Evolutionary conservation across 2,797 vertebrate species (phyloP).

Genomic region (Micropoecilia bifurca): DNA sequence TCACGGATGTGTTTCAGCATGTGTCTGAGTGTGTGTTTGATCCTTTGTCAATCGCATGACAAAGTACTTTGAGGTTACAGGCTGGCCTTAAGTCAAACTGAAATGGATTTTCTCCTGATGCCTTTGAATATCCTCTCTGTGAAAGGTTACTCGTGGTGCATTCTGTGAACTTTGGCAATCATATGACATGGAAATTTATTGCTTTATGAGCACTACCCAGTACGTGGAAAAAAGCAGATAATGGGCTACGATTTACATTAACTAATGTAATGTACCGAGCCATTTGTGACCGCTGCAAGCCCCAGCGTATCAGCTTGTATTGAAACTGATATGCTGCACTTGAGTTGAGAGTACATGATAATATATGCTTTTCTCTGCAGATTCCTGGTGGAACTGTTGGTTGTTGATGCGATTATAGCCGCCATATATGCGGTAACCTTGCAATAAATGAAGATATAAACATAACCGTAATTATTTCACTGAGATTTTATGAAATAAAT

Average conservation of each 20-base stretch:
- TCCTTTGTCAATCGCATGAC: slow-evolving; percentile 27
- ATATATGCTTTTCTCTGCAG: slow-evolving; percentile 28
- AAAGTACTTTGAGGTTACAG: slow-evolving; percentile 22
- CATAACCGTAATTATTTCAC: background rate
- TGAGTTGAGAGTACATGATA: slow-evolving; percentile 17
- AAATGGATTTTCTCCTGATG: slow-evolving; percentile 1
- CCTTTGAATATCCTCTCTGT: background rate
- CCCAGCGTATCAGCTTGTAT: background rate
- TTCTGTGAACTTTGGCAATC: background rate
- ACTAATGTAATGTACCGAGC: background rate
- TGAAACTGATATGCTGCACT: background rate
- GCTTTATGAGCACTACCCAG: background rate
- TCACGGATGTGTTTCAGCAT: slow-evolving; percentile 20
- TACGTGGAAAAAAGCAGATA: background rate
- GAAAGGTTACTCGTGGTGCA: background rate
- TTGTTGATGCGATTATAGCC: background rate
- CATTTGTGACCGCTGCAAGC: slow-evolving; percentile 14
- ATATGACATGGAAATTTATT: background rate
- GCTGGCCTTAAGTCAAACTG: slow-evolving; percentile 5
- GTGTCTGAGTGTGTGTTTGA: slow-evolving; percentile 29
- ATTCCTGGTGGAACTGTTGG: slow-evolving; percentile 17
- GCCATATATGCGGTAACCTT: background rate
- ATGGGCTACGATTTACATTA: slow-evolving; percentile 2
- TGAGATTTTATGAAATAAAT: background rate
- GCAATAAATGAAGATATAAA: background rate